Conservation (phyloP, 2,113 vertebrate genomes). For the Pavo muticus region DNA sequence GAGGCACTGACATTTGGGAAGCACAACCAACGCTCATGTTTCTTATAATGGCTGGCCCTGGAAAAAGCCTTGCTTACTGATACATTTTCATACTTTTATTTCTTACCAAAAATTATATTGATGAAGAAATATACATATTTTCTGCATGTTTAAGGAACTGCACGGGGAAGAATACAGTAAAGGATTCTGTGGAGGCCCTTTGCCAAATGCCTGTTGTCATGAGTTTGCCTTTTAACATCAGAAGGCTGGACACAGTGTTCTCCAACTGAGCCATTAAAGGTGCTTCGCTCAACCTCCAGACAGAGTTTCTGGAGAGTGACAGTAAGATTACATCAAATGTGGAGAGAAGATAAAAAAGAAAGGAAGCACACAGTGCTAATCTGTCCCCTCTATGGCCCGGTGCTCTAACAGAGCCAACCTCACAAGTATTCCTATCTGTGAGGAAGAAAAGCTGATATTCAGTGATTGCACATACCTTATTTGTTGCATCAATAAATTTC, state of each 20-base stretch:
- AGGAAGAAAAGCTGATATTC: not conserved
- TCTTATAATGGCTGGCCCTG: not conserved
- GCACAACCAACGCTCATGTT: not conserved
- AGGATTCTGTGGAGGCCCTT: not conserved
- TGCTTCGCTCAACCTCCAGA: not conserved
- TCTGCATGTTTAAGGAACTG: not conserved
- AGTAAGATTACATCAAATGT: not conserved
- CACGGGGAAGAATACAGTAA: not conserved
- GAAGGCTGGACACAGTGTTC: not conserved
- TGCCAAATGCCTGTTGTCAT: not conserved
- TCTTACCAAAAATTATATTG: not conserved
- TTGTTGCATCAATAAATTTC: constrained; percentile 99
- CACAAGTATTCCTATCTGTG: not conserved
- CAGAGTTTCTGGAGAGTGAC: constrained; percentile 1
- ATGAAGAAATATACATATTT: not conserved
- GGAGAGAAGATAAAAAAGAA: not conserved
- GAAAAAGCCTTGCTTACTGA: not conserved
- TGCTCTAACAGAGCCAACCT: not conserved
- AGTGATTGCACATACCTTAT: constrained; percentile 86
- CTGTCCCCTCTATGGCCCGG: not conserved
- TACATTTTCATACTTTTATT: not conserved
- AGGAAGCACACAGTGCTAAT: not conserved
- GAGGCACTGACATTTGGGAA: not conserved
- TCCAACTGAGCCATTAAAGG: constrained; percentile 12
- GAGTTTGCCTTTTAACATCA: constrained; percentile 5